Percentiles rank a stretch among this genome's conserved stretches.
phyloP scores from a whole-genome alignment of 2,888 invertebrate species.

The Drosophila pegasa region DNA sequence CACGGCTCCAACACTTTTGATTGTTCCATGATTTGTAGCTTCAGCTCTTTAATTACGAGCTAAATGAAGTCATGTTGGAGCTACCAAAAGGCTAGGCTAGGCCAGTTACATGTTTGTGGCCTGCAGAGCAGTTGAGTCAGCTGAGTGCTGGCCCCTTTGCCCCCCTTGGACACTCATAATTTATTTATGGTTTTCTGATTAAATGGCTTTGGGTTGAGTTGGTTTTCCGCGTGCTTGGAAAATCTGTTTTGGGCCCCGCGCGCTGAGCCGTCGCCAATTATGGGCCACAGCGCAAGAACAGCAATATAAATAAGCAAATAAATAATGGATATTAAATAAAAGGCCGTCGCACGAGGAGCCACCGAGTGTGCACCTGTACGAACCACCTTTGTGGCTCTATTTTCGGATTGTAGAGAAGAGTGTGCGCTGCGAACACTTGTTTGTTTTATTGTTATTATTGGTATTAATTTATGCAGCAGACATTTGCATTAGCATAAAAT shows the following conservation, averaged over 20 bases:
- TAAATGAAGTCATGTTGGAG: background rate
- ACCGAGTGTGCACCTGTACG: conserved; percentile 42
- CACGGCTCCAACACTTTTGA: background rate
- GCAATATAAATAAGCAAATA: background rate
- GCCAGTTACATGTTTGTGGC: background rate
- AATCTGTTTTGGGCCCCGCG: background rate
- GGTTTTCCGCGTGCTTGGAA: background rate
- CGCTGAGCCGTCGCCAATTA: conserved; percentile 4
- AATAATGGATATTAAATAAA: conserved; percentile 3
- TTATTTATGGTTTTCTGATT: conserved; percentile 3
- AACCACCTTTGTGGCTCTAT: conserved; percentile 42
- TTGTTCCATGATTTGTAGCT: background rate
- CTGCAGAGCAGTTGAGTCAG: background rate
- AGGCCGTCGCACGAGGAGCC: conserved; percentile 9
- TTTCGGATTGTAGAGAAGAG: conserved; percentile 19
- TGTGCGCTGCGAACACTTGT: conserved; percentile 15
- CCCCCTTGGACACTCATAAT: background rate
- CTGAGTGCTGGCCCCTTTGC: conserved; percentile 2
- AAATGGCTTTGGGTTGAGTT: background rate
- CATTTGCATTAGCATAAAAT: conserved; percentile 70
- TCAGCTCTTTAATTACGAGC: background rate
- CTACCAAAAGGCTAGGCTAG: background rate
- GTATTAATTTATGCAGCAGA: conserved; percentile 78
- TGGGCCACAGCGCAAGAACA: background rate
- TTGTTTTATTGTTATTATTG: conserved; percentile 57